Base-by-base conservation (phyloP, 2,113 vertebrate species). In the Xiphophorus hellerii region DNA sequence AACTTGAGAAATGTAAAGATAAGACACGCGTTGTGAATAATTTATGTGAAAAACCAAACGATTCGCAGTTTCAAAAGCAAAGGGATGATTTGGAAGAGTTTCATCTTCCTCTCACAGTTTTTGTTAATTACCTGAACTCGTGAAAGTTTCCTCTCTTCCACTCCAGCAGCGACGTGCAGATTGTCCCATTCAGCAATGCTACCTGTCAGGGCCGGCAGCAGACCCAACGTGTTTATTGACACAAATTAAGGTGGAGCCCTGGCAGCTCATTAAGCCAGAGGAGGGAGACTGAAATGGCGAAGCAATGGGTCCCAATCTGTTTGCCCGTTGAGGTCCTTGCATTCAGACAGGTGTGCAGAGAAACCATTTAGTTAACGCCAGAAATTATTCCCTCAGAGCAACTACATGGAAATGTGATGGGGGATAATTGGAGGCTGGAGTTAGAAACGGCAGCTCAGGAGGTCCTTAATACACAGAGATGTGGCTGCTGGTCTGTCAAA, bases 11-110 rank as follows among this genome's bases (percentile, higher is more conserved):
- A 80, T 60, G 58, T 39, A 68, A 78, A 75, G 61, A 70, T 80
- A 66, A 77, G 6, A 33, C 31, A 33, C 31, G 66, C 65, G 69
- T 79, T 15, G 9, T 91, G 87, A 92, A 92, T 93, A 87, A 93
- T 93, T 92, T 79, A 91, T 31, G 91, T 90, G 85, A 86, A 78
- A 86, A 86, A 61, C 71, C 69, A 84, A 79, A 90, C 63, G 71
- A 74, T 63, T 63, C 77, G 27, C 62, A 31, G 33, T 31, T 54
- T 51, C 70, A n/a, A 22, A 58, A 51, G 44, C 42, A 8, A 31
- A 62, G 66, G 62, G 54, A 71, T 77, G 62, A 74, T 35, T 79
- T 44, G 42, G 42, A 44, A 69, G 70, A 62, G 69, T 66, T 71
- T 71, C 67, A 70, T 63, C 66, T 22, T 65, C 74, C 20, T 42